Conservation (phyloP, 2,888 invertebrate species). For the Himalopsyche japonica region DNA sequence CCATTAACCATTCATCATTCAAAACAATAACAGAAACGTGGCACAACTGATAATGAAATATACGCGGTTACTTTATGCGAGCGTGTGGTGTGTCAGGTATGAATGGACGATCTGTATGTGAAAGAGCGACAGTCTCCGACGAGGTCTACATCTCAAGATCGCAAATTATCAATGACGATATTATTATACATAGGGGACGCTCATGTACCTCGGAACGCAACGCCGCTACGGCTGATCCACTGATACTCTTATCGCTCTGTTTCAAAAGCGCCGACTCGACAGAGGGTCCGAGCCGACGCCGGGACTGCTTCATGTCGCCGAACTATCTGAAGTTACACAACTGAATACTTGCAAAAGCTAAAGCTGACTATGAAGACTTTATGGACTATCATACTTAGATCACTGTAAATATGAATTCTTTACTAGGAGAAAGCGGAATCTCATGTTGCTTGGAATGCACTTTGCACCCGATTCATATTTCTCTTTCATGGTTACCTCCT, state of each 20-base stretch:
- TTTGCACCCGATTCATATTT: slow-evolving; percentile 25
- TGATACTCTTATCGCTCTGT: not conserved
- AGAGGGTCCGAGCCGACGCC: not conserved
- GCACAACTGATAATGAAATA: not conserved
- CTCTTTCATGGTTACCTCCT: slow-evolving; percentile 36
- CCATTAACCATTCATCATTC: slow-evolving; percentile 36
- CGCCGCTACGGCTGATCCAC: not conserved
- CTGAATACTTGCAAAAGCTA: not conserved
- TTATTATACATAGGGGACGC: slow-evolving; percentile 51
- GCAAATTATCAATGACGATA: slow-evolving; percentile 45
- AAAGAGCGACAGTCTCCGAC: slow-evolving; percentile 6
- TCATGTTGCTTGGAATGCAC: slow-evolving; percentile 64
- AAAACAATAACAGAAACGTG: not conserved
- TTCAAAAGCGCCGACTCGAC: not conserved
- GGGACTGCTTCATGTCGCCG: not conserved
- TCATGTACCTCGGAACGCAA: slow-evolving; percentile 63
- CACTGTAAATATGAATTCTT: slow-evolving; percentile 34
- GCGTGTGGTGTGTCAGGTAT: not conserved
- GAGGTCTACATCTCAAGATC: slow-evolving; percentile 64
- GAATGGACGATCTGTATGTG: slow-evolving; percentile 12
- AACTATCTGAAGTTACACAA: not conserved
- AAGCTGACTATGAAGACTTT: not conserved
- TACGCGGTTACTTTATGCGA: not conserved
- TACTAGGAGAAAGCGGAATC: slow-evolving; percentile 48
- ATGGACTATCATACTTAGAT: slow-evolving; percentile 1